Evolutionary conservation across 2,797 vertebrate species (phyloP), one percentile per base, ranked within the genome.

Genomic region (Gymnodraco acuticeps): DNA sequence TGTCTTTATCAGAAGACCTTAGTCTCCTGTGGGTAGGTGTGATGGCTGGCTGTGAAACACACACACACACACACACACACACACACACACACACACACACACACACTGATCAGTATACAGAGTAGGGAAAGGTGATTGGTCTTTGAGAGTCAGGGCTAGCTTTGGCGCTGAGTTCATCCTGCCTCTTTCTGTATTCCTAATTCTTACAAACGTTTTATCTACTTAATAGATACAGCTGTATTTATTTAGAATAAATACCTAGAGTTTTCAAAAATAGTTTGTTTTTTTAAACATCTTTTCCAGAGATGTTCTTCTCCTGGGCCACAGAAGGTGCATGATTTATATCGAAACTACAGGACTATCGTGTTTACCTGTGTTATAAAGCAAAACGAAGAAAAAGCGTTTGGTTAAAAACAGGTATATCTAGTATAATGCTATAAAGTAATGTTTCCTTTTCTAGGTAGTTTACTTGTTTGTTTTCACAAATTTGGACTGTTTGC

Each of bases 11-110:
- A 67, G 61, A 54, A 46, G 45, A 42, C 48, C 45, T 45, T 55
- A 41, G 66, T 72, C 70, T 73, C 61, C 43, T 16, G 74, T 46
- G 54, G 73, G 9, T 33, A 42, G 60, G 54, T 63, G 70, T 67
- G 63, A 50, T 51, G 58, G 31, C 14, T 42, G 56, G 58, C 19
- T 52, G 9, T 47, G 16, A 7, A 33, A 33, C 31, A 47, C 5
- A 60, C 65, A 33, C 31, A 33, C 31, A 33, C 31, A 33, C 4
- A 33, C 31, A 33, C 31, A 33, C 31, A 68, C 31, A 42, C 3
- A 62, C 16, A 11, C 19, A 38, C 10, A 12, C 56, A 69, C 13
- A 38, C 10, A 31, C 15, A 43, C 42, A 47, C 5, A 60, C 65
- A 33, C 33, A 33, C 33, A 7, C 33, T 33, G 31, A 33, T 75